Evolutionary conservation across 2,888 invertebrate species (phyloP), one percentile per base, ranked within the genome.

Genomic region (Ectemnius continuus): DNA sequence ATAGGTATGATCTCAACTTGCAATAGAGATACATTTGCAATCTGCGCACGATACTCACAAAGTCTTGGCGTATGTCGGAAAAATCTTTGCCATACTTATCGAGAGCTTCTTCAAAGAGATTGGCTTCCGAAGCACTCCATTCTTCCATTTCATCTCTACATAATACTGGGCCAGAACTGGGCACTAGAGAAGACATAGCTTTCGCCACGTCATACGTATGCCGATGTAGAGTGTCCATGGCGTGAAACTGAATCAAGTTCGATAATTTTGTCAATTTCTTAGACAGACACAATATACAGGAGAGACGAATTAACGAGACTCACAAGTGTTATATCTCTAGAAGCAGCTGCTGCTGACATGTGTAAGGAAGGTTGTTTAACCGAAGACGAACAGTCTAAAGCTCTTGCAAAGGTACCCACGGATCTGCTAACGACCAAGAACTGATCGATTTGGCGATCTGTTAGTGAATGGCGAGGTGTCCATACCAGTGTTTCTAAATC

Each of bases 111-210:
- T 99, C 99, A 91, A 99, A 99, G 72, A 99, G 94, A 92, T 98
- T 99, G 67, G 99, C 99, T 92, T 99, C 99, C 13, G 98, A 97
- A 58, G 99, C 98, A 85, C 99, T 98, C 99, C 99, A 99, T 92
- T 99, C 99, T 92, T 99, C 99, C 96, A 99, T 98, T 93, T 99
- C 99, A 93, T 99, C 99, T 84, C 99, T 94, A 92, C 98, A 98
- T 83, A 99, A 94, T 86, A 99, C 97, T 23, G 99, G 99, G 16
- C 99, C 98, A 83, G 97, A 97, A 82, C 96, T 95, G 72, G 99
- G 98, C 89, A 99, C 98, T 87, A 99, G 93, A 69, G 97, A 97
- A 87, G 97, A 96, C 91, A 98, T 95, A 73, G 98, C 97, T 87
- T 95, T 94, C 84, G 98, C 96, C 91, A 99, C 94, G 91, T 98